Conservation (phyloP, 2,888 invertebrate genomes). For the Xanthostigma xanthostigma region DNA sequence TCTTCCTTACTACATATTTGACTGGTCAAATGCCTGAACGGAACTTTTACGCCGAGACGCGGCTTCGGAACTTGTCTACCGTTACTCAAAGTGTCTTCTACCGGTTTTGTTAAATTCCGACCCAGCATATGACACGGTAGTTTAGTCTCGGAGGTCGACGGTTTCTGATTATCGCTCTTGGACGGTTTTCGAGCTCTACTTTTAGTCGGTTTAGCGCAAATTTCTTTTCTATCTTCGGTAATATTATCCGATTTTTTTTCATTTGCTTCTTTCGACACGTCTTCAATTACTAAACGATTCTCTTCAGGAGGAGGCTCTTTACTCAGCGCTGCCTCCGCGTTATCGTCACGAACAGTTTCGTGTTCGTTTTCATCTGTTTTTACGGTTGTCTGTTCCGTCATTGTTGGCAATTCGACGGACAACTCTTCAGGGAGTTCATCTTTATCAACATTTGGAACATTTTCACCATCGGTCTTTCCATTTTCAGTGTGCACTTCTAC, state of each 20-base stretch:
- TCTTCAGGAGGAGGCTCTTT: too few relatives aligned
- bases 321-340: too few relatives aligned
- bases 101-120: slow-evolving; percentile 26
- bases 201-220: too few relatives aligned
- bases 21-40: slow-evolving; percentile 32
- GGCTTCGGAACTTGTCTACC: slow-evolving; percentile 28
- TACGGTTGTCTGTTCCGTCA: too few relatives aligned
- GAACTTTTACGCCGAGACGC: slow-evolving; percentile 29
- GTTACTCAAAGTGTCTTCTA: slow-evolving; percentile 22
- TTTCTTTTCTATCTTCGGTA: too few relatives aligned
- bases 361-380: too few relatives aligned
- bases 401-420: too few relatives aligned
- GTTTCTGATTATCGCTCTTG: neutral
- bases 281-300: too few relatives aligned
- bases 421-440: neutral
- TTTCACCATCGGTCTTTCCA: neutral
- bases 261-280: too few relatives aligned
- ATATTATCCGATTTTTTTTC: too few relatives aligned
- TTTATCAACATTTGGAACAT: neutral
- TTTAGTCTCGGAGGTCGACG: neutral
- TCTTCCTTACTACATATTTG: slow-evolving; percentile 38
- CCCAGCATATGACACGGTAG: slow-evolving; percentile 29
- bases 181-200: too few relatives aligned
- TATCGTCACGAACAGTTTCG: too few relatives aligned
- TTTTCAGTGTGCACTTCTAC: neutral